phyloP scores from a whole-genome alignment of 1,140 invertebrate genomes.

The Zaprionus africanus region DNA sequence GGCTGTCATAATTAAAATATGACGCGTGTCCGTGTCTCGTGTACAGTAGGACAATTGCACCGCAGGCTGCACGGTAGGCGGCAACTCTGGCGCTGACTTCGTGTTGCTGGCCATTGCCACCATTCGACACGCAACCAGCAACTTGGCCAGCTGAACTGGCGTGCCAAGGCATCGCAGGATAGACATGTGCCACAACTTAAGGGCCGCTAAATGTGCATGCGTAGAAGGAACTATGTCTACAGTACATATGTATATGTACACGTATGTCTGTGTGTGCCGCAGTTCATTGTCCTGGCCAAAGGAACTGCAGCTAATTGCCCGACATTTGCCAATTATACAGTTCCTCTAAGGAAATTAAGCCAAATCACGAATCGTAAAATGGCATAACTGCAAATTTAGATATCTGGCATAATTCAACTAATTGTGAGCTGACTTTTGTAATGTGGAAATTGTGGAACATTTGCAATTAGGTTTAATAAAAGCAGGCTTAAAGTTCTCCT shows the following conservation, averaged over 20 bases:
- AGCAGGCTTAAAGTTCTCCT: background rate
- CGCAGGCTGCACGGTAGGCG: slow-evolving; percentile 20
- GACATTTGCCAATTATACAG: slow-evolving; percentile 47
- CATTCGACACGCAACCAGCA: slow-evolving; percentile 49
- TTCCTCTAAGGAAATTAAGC: slow-evolving; percentile 39
- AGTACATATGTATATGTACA: background rate
- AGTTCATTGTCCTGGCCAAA: slow-evolving; percentile 41
- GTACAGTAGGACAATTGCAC: slow-evolving; percentile 3
- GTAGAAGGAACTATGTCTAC: slow-evolving; percentile 15
- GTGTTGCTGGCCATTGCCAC: slow-evolving; percentile 17
- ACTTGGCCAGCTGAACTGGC: slow-evolving; percentile 35
- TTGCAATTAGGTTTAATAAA: background rate
- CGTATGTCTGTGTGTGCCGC: background rate
- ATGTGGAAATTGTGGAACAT: background rate
- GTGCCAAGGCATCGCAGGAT: background rate
- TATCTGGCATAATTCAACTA: background rate
- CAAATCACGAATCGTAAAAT: slow-evolving; percentile 29
- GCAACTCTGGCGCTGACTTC: slow-evolving; percentile 1
- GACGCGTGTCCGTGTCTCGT: slow-evolving; percentile 75
- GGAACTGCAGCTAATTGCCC: slow-evolving; percentile 47
- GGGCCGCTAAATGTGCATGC: slow-evolving; percentile 39
- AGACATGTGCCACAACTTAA: slow-evolving; percentile 40
- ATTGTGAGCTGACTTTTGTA: background rate
- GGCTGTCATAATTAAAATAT: slow-evolving; percentile 84
- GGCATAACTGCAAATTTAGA: slow-evolving; percentile 16